Evolutionary conservation across 2,888 invertebrate species (phyloP).

Genomic region (Noctua pronuba): DNA sequence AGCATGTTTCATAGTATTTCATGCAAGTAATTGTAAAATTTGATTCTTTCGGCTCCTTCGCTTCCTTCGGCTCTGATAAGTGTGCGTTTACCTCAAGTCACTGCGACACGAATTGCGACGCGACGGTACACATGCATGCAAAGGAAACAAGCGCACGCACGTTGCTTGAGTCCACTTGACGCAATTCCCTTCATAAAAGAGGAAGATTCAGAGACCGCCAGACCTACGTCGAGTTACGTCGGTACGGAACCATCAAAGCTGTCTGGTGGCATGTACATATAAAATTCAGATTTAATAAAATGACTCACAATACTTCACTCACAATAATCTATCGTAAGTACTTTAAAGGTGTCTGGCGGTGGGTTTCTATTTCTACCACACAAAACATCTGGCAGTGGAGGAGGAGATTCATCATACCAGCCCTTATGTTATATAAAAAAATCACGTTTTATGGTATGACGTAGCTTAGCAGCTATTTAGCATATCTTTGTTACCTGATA

Average conservation of each 20-base stretch:
- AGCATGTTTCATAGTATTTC: background rate
- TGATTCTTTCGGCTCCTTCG: background rate
- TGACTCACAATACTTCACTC: too few relatives aligned
- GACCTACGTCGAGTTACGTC: too few relatives aligned
- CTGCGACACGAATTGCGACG: too few relatives aligned
- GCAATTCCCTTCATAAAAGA: too few relatives aligned
- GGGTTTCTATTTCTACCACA: background rate
- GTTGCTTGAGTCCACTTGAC: background rate
- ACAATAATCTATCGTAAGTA: too few relatives aligned
- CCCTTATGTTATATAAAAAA: background rate
- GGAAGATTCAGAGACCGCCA: too few relatives aligned
- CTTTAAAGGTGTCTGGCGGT: background rate
- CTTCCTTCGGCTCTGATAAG: background rate
- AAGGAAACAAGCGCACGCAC: too few relatives aligned
- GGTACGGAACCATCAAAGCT: too few relatives aligned
- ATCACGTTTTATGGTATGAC: background rate
- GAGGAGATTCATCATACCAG: background rate
- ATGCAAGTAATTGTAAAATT: background rate
- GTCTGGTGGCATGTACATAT: too few relatives aligned
- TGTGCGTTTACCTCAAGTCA: background rate
- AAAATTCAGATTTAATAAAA: too few relatives aligned
- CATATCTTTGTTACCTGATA: background rate
- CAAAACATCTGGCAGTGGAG: background rate
- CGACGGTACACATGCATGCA: too few relatives aligned
- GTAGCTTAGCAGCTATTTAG: background rate